phyloP scores from a whole-genome alignment of 2,797 vertebrate genomes.

The Coccyzus lansbergi region DNA sequence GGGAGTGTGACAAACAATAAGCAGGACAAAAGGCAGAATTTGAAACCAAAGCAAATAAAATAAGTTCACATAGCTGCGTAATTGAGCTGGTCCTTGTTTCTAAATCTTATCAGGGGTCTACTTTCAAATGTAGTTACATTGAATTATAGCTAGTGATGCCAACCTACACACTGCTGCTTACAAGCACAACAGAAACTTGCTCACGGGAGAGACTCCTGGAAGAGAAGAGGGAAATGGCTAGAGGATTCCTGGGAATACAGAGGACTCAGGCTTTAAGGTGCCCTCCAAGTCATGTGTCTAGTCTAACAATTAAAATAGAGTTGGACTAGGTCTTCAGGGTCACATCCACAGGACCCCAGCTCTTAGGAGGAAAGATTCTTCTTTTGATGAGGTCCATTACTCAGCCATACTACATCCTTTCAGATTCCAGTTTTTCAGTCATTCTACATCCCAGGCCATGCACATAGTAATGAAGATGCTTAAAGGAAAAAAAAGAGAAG shows the following conservation, averaged over 20 bases:
- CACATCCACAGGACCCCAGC: background rate
- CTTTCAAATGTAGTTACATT: background rate
- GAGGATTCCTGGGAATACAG: background rate
- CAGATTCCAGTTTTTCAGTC: background rate
- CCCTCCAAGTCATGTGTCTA: background rate
- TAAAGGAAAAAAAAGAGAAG: background rate
- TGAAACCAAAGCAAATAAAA: constrained; percentile 29
- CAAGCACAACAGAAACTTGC: background rate
- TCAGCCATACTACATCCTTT: background rate
- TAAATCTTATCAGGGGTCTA: constrained; percentile 8
- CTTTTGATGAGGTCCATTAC: background rate
- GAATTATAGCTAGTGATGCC: background rate
- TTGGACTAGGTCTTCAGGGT: background rate
- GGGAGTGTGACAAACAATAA: constrained; percentile 2
- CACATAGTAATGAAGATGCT: background rate
- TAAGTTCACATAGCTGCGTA: background rate
- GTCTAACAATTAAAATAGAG: background rate
- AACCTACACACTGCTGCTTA: background rate
- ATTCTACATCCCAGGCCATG: background rate
- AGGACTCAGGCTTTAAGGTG: background rate
- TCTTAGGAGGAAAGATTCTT: background rate
- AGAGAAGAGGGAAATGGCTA: background rate
- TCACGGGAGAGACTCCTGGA: background rate
- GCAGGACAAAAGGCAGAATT: constrained; percentile 20
- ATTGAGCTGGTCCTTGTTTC: background rate